A percentile compares a stretch with the other conserved stretches of the same genome.
Conservation (phyloP, 2,113 vertebrate genomes). For the Lagopus leucura region DNA sequence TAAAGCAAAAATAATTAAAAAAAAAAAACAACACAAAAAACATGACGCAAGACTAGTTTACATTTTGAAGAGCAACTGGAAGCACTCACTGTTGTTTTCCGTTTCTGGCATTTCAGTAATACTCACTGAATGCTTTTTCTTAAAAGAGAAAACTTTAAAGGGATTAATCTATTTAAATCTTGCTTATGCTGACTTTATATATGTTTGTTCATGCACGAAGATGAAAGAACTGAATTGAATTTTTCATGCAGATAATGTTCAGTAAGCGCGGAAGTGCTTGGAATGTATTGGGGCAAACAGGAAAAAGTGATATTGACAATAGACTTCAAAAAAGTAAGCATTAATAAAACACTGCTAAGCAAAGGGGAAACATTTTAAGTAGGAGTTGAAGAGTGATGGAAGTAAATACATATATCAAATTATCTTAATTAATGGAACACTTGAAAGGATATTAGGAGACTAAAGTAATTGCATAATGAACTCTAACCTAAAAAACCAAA, state of each 20-base stretch:
- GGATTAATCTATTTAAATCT: background rate
- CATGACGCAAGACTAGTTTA: background rate
- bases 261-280: background rate
- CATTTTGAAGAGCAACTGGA: background rate
- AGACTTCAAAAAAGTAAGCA: background rate
- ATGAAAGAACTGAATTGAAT: background rate
- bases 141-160: background rate
- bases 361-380: slow-evolving; percentile 17
- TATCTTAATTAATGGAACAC: slow-evolving; percentile 25
- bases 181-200: background rate
- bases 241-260: background rate
- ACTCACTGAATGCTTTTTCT: background rate
- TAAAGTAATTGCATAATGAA: slow-evolving; percentile 2
- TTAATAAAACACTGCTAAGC: background rate
- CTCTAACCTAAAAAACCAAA: background rate
- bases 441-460: slow-evolving; percentile 1
- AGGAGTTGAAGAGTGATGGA: background rate
- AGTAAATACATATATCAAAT: slow-evolving; percentile 35
- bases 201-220: background rate
- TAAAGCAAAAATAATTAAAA: background rate
- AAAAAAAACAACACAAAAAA: background rate
- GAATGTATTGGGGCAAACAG: background rate
- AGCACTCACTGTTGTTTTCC: background rate
- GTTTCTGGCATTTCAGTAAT: background rate
- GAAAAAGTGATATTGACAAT: background rate